Evolutionary conservation across 2,797 vertebrate genomes (phyloP).

Genomic region (Gambusia yucatana): DNA sequence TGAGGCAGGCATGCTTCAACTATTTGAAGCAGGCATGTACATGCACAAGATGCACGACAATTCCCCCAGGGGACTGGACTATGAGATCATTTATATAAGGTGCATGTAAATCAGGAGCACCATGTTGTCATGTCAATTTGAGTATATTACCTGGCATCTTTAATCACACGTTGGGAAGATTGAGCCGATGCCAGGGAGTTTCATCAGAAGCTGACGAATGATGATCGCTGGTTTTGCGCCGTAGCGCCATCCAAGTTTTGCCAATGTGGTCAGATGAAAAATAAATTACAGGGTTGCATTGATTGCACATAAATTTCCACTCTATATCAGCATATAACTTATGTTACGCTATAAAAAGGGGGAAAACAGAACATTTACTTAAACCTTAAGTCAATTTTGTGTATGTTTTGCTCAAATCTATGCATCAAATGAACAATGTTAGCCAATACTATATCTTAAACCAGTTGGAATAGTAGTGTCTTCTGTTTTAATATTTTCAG

Average conservation of each 20-base stretch:
- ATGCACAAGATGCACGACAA: not conserved
- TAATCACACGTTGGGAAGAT: not conserved
- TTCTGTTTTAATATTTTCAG: not conserved
- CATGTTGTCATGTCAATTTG: not conserved
- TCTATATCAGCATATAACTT: not conserved
- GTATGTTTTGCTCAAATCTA: not conserved
- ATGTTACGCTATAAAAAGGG: not conserved
- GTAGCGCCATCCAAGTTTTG: not conserved
- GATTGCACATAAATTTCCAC: not conserved
- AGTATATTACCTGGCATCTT: not conserved
- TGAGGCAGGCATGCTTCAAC: not conserved
- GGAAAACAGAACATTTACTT: not conserved
- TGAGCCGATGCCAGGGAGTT: not conserved
- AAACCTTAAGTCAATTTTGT: not conserved
- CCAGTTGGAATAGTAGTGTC: not conserved
- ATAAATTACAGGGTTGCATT: not conserved
- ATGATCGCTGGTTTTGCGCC: too few relatives aligned
- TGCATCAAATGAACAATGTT: not conserved
- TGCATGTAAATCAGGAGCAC: not conserved
- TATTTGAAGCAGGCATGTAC: not conserved
- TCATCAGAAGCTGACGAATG: not conserved
- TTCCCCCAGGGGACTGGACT: not conserved
- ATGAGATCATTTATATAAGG: not conserved
- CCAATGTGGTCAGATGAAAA: not conserved
- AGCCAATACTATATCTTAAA: not conserved